phyloP scores from a whole-genome alignment of 2,888 invertebrate genomes.

The Trichopria drosophilae region DNA sequence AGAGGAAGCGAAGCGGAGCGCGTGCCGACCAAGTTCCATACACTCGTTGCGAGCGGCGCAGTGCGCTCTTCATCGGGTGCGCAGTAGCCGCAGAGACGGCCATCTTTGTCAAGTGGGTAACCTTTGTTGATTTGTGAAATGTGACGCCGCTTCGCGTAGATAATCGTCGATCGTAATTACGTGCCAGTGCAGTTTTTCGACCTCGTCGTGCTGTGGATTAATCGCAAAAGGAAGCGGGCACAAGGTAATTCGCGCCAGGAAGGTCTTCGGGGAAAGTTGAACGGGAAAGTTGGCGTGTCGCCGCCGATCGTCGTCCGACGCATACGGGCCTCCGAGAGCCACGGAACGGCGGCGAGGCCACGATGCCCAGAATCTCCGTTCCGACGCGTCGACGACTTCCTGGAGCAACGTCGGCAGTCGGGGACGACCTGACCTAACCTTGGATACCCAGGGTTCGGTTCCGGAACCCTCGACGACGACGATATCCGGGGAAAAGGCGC shows the following conservation, averaged over 20 bases:
- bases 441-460: neutral
- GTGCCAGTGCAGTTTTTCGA: constrained; percentile 35
- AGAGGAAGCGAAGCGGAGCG: constrained; percentile 31
- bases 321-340: constrained; percentile 35
- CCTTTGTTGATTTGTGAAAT: constrained; percentile 60
- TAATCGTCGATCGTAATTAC: constrained; percentile 49
- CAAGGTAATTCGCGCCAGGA: too few relatives aligned
- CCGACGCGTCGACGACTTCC: too few relatives aligned
- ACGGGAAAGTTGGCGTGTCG: neutral
- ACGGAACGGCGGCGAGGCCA: too few relatives aligned
- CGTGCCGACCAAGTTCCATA: constrained; percentile 16
- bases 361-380: too few relatives aligned
- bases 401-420: too few relatives aligned
- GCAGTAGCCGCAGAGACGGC: constrained; percentile 43
- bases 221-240: constrained; percentile 23
- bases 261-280: too few relatives aligned
- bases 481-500: neutral
- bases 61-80: constrained; percentile 46
- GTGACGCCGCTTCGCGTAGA: constrained; percentile 48
- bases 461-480: neutral
- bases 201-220: constrained; percentile 24
- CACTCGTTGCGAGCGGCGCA: constrained; percentile 44
- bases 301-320: constrained; percentile 30
- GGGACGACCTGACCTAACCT: too few relatives aligned
- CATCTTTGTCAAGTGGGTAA: constrained; percentile 59